These are phyloP conservation scores for Plestiodon gilberti DNA, from an alignment of 2,113 vertebrate species.

Conservation along the genomic window DNA sequence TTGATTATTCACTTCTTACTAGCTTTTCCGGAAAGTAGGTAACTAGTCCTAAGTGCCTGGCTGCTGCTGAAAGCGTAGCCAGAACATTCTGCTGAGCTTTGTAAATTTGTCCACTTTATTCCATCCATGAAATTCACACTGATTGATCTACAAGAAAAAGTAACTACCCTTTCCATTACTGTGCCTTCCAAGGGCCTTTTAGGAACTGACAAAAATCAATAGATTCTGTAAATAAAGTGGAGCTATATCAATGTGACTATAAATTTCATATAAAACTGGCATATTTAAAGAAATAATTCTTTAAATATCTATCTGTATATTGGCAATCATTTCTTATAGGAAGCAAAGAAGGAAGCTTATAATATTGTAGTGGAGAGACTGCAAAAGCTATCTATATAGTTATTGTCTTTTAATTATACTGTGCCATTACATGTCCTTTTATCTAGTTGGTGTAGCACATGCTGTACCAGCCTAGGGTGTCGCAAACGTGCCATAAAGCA, in stretches of 20 bases:
- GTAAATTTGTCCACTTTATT: conserved; percentile 66
- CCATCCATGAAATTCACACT: conserved; percentile 75
- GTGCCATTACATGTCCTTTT: not conserved
- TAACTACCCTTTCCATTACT: conserved; percentile 63
- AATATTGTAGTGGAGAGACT: not conserved
- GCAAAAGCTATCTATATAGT: not conserved
- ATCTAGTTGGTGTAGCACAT: too few relatives aligned
- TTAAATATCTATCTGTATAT: not conserved
- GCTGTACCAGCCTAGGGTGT: too few relatives aligned
- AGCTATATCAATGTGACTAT: conserved; percentile 56
- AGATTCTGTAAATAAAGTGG: conserved; percentile 77
- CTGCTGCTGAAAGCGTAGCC: conserved; percentile 62
- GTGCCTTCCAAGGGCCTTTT: conserved; percentile 72
- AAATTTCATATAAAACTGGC: conserved; percentile 66
- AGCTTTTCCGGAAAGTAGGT: conserved; percentile 70
- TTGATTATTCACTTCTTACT: conserved; percentile 46
- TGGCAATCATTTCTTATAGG: conserved; percentile 38
- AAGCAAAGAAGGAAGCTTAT: conserved; percentile 39
- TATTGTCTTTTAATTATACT: not conserved
- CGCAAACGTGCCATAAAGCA: too few relatives aligned
- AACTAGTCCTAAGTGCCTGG: conserved; percentile 61
- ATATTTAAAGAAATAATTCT: conserved; percentile 68
- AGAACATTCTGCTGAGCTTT: conserved; percentile 73
- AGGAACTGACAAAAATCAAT: conserved; percentile 75
- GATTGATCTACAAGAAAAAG: conserved; percentile 73